A percentile compares a stretch with the other conserved stretches of the same genome.
phyloP scores from a whole-genome alignment of 2,888 invertebrate species.

The Dromius quadrimaculatus region DNA sequence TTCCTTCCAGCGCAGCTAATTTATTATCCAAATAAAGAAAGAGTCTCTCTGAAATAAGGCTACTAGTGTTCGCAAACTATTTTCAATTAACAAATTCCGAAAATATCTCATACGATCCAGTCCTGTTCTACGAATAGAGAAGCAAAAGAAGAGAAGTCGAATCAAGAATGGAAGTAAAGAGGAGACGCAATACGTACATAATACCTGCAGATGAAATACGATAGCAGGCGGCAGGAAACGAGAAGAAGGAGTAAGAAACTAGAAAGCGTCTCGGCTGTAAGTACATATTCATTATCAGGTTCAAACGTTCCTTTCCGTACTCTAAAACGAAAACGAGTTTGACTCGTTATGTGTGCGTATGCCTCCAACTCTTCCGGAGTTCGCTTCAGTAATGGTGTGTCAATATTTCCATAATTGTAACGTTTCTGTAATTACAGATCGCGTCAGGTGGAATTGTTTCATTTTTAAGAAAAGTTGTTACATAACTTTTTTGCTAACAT shows the following conservation, averaged over 20 bases:
- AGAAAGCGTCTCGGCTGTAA: slow-evolving; percentile 18
- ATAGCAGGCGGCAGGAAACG: slow-evolving; percentile 18
- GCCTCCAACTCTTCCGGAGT: neutral
- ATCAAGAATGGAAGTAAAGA: no score
- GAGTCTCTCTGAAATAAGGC: no score
- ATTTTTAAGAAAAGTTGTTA: slow-evolving; percentile 3
- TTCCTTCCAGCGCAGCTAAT: no score
- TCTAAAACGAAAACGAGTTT: slow-evolving; percentile 28
- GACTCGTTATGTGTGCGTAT: neutral
- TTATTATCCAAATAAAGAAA: no score
- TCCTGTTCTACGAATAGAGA: neutral
- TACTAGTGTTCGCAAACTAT: no score
- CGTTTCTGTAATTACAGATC: slow-evolving; percentile 43
- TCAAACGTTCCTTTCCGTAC: slow-evolving; percentile 37
- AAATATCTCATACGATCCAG: no score
- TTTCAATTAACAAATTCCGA: no score
- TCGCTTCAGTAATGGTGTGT: slow-evolving; percentile 39
- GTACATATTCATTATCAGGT: slow-evolving; percentile 51
- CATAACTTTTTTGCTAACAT: neutral
- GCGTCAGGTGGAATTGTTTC: slow-evolving; percentile 35
- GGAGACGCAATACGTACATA: slow-evolving; percentile 10
- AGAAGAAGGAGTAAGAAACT: slow-evolving; percentile 39
- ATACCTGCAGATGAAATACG: slow-evolving; percentile 48
- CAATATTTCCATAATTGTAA: slow-evolving; percentile 45
- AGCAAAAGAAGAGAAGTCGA: neutral